A percentile compares a stretch with the other conserved stretches of the same genome.
phyloP scores from a whole-genome alignment of 2,888 invertebrate species.

The Blastobasis lacticolella region DNA sequence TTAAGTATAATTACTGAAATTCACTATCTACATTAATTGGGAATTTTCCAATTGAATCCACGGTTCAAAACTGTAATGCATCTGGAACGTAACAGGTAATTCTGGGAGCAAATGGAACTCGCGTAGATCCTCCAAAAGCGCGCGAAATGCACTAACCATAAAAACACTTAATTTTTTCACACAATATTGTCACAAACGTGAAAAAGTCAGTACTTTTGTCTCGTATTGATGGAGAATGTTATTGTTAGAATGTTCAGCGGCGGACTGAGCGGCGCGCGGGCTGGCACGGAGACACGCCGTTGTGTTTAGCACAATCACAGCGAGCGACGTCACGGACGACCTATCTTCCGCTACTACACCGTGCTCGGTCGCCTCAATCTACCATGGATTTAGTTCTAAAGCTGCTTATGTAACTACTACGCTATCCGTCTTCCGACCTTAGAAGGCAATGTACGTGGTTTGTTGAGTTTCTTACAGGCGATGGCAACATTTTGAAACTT shows the following conservation, averaged over 20 bases:
- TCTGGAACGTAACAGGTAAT: constrained; percentile 31
- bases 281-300: constrained; percentile 53
- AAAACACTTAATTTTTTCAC: constrained; percentile 14
- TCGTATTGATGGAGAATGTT: constrained; percentile 32
- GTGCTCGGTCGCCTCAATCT: background rate
- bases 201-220: constrained; percentile 8
- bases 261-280: constrained; percentile 42
- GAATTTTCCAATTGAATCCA: background rate
- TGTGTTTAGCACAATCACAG: constrained; percentile 42
- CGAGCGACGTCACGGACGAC: constrained; percentile 35
- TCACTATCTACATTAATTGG: background rate
- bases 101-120: constrained; percentile 10
- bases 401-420: too few relatives aligned
- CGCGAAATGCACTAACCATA: constrained; percentile 21
- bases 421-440: too few relatives aligned
- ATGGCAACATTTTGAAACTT: too few relatives aligned
- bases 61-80: constrained; percentile 5
- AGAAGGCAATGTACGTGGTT: too few relatives aligned
- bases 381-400: too few relatives aligned
- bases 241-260: constrained; percentile 47
- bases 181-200: constrained; percentile 11
- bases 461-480: too few relatives aligned
- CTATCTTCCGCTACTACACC: constrained; percentile 10
- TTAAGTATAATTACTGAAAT: background rate
- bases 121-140: constrained; percentile 16